phyloP scores from a whole-genome alignment of 2,797 vertebrate genomes.

The Zenarchopterus dispar region DNA sequence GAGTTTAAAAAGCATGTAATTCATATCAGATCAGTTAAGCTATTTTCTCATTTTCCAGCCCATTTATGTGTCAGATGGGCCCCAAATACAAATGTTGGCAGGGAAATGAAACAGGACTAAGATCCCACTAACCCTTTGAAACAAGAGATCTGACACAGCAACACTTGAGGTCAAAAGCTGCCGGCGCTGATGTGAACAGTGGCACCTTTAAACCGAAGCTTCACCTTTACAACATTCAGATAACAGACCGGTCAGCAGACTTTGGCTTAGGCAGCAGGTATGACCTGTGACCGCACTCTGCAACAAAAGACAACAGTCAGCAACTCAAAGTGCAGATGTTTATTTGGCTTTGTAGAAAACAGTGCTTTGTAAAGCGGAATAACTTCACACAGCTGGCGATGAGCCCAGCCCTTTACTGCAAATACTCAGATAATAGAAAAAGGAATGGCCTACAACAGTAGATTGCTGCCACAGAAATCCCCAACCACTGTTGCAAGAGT shows the following conservation, averaged over 20 bases:
- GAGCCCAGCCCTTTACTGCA: too few species aligned
- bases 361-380: not conserved
- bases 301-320: not conserved
- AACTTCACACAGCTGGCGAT: not conserved
- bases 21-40: too few species aligned
- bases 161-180: slow-evolving; percentile 18
- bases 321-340: not conserved
- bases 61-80: too few species aligned
- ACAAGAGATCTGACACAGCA: too few species aligned
- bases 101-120: too few species aligned
- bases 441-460: not conserved
- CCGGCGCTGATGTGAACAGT: not conserved
- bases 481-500: not conserved
- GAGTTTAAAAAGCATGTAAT: too few species aligned
- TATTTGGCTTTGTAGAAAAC: not conserved
- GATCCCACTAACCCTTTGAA: too few species aligned
- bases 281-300: not conserved
- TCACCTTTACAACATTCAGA: not conserved
- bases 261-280: not conserved
- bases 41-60: too few species aligned
- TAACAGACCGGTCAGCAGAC: not conserved
- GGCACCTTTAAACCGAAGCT: not conserved
- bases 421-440: not conserved
- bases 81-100: too few species aligned
- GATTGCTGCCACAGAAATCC: not conserved